Conservation (phyloP, 2,888 invertebrate species). For the Sclerodermus sp. region DNA sequence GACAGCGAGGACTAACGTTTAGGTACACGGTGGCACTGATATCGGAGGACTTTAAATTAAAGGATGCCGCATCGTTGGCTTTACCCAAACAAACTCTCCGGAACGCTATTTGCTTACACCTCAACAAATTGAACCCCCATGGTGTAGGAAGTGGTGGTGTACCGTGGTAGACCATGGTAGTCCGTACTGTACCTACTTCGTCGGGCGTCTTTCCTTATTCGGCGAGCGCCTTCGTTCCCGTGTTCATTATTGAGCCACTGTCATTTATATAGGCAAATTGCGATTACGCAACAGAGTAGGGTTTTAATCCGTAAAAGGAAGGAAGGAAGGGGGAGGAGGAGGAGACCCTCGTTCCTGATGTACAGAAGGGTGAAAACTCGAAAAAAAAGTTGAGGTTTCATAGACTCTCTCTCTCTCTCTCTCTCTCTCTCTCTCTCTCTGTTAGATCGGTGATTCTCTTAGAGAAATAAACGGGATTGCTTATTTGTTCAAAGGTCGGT, state of each 20-base stretch:
- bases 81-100: constrained; percentile 51
- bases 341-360: too few relatives aligned
- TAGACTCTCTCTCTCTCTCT: not conserved
- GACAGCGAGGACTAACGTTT: not conserved
- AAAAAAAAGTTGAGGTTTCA: too few relatives aligned
- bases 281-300: too few relatives aligned
- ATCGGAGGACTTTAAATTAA: constrained; percentile 51
- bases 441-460: too few relatives aligned
- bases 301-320: too few relatives aligned
- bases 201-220: constrained; percentile 5
- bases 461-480: too few relatives aligned
- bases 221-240: not conserved
- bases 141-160: not conserved
- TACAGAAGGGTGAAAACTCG: too few relatives aligned
- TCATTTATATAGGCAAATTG: not conserved
- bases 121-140: constrained; percentile 50
- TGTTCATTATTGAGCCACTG: not conserved
- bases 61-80: constrained; percentile 49
- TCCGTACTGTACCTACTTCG: constrained; percentile 1
- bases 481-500: not conserved
- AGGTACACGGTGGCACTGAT: constrained; percentile 29
- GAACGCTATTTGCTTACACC: constrained; percentile 53
- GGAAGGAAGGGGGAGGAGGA: too few relatives aligned
- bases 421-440: too few relatives aligned
- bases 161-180: not conserved